These are phyloP conservation scores for Stomatorhinus ivindoensis DNA, from an alignment of 2,113 vertebrate genomes.

Conservation along the genomic window DNA sequence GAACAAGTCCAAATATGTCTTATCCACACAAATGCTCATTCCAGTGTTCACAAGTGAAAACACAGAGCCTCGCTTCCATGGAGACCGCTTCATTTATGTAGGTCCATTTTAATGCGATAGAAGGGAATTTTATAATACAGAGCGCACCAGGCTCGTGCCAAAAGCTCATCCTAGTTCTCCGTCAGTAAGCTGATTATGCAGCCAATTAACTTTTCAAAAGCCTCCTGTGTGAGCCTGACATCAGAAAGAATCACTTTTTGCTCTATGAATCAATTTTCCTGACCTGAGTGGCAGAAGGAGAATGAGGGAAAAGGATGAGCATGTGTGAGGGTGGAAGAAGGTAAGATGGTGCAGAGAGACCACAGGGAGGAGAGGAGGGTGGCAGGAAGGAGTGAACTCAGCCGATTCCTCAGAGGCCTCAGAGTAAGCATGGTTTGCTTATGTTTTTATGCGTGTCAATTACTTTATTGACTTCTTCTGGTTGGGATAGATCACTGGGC, in stretches of 20 bases:
- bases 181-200: slow-evolving; percentile 30
- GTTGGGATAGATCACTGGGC: neutral
- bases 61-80: neutral
- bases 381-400: neutral
- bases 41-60: neutral
- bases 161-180: slow-evolving; percentile 13
- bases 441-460: neutral
- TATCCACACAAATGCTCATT: neutral
- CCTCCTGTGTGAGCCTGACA: slow-evolving; percentile 26
- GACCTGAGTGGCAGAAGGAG: slow-evolving; percentile 15
- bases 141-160: neutral
- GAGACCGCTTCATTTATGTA: slow-evolving; percentile 2
- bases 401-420: neutral
- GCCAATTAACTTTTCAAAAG: slow-evolving; percentile 46
- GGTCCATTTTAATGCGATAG: slow-evolving; percentile 10
- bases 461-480: neutral
- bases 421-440: neutral
- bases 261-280: slow-evolving; percentile 28
- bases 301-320: neutral
- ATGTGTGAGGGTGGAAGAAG: neutral
- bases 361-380: neutral
- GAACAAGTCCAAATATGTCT: neutral
- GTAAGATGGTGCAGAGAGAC: neutral
- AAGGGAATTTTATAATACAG: slow-evolving; percentile 1
- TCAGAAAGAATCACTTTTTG: slow-evolving; percentile 28